Base-by-base conservation (phyloP, 2,888 invertebrate species). In the Cheilosia pagana region DNA sequence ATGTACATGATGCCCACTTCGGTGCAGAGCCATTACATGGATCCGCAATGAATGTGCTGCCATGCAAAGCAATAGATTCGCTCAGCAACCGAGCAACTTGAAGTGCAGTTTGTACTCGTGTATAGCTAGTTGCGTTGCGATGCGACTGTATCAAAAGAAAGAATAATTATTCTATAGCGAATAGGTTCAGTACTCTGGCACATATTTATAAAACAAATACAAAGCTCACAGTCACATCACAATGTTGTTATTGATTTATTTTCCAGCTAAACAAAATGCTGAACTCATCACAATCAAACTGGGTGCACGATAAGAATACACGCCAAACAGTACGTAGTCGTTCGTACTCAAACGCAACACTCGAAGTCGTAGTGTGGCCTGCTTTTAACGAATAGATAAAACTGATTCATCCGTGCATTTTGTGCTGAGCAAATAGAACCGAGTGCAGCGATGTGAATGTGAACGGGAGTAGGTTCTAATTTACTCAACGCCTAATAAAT, bases 351-450 rank as follows among this genome's bases (percentile, higher is more conserved):
- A 12, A 23, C 4, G 12, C 23, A 23, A 50, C 35, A 35, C 12
- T 50, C 14, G n/a, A 53, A 67, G 67, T 63, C 70, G 35, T 39
- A 65, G 60, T 57, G 50, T 85, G 83, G 79, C 83, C 83, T 85
- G 68, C 50, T 77, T 85, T 82, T 72, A 52, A 62, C 43, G 23
- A n/a, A n/a, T 75, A 79, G 83, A 85, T 85, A 85, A 85, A 85
- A 85, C 83, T 85, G 83, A 85, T 85, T 85, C 83, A 83, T 79
- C 83, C 65, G 60, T 85, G 79, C 83, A 79, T 85, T 75, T 85
- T 70, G 79, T 75, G 70, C 63, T 75, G 75, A 79, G 65, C 83
- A 85, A 85, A 85, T 65, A 85, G 83, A 75, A 65, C 75, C 65
- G 59, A 78, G 59, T 72, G 78, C 78, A 74, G 23, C 78, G 57